A percentile compares a stretch with the other conserved stretches of the same genome.
These are phyloP conservation scores for Limnodromus scolopaceus DNA, from an alignment of 2,797 vertebrate genomes.

Conservation along the genomic window DNA sequence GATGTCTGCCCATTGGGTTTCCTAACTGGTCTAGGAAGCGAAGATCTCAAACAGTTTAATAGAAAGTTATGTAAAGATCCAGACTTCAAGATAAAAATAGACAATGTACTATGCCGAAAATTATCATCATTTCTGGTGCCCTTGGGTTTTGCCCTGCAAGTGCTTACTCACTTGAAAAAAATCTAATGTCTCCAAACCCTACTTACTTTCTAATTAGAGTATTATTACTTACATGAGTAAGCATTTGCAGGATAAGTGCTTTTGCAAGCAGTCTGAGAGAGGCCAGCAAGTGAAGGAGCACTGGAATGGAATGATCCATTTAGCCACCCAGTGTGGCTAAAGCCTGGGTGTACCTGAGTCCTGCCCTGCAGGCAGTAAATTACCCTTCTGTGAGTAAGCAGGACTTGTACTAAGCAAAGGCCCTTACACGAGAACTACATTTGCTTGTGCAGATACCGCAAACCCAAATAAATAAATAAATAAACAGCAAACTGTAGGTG, in stretches of 20 bases:
- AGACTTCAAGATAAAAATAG: conserved; percentile 54
- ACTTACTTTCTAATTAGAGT: conserved; percentile 52
- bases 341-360: not conserved
- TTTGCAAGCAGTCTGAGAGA: conserved; percentile 21
- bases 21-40: not conserved
- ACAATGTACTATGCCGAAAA: not conserved
- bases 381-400: conserved; percentile 39
- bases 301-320: conserved; percentile 52
- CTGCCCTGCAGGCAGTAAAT: conserved; percentile 30
- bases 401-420: not conserved
- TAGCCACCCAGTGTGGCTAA: not conserved
- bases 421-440: not conserved
- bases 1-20: conserved; percentile 27
- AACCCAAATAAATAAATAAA: not conserved
- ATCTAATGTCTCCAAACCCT: not conserved
- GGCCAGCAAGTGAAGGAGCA: conserved; percentile 18
- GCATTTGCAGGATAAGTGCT: conserved; percentile 40
- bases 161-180: conserved; percentile 36
- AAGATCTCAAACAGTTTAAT: conserved; percentile 35
- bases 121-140: not conserved
- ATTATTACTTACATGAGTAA: conserved; percentile 55
- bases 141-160: conserved; percentile 41
- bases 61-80: conserved; percentile 56
- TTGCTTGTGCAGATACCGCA: not conserved
- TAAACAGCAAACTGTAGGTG: not conserved